Conservation (phyloP, 2,888 invertebrate genomes). For the Stegophylla sp. region DNA sequence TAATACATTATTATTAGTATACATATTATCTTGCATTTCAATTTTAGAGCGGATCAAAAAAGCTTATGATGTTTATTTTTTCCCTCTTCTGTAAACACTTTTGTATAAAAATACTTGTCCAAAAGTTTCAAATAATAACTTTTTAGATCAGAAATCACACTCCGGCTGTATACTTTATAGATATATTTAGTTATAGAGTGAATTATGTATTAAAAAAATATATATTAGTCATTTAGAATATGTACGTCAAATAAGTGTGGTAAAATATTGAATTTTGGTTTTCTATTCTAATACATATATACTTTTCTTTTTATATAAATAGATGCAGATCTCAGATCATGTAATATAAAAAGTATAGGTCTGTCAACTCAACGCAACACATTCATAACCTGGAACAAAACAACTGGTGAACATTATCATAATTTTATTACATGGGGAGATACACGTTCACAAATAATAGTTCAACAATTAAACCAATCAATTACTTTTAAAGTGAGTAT, state of each 20-base stretch:
- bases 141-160: too few relatives aligned
- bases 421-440: conserved; percentile 93
- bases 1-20: conserved; percentile 21
- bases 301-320: conserved; percentile 60
- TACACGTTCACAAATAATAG: conserved; percentile 75
- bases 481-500: conserved; percentile 71
- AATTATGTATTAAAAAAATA: too few relatives aligned
- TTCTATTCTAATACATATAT: background rate
- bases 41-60: too few relatives aligned
- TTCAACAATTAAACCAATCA: conserved; percentile 81
- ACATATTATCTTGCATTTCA: too few relatives aligned
- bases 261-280: background rate
- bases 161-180: too few relatives aligned
- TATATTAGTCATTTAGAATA: too few relatives aligned
- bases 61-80: too few relatives aligned
- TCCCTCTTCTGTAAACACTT: too few relatives aligned
- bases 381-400: conserved; percentile 83
- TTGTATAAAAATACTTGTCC: too few relatives aligned
- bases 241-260: too few relatives aligned
- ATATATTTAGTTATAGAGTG: background rate
- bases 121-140: too few relatives aligned
- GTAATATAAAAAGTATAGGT: conserved; percentile 79
- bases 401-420: conserved; percentile 78
- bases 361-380: conserved; percentile 83
- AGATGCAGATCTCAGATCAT: conserved; percentile 76